phyloP scores from a whole-genome alignment of 1,140 invertebrate genomes.

The Episyrphus balteatus region DNA sequence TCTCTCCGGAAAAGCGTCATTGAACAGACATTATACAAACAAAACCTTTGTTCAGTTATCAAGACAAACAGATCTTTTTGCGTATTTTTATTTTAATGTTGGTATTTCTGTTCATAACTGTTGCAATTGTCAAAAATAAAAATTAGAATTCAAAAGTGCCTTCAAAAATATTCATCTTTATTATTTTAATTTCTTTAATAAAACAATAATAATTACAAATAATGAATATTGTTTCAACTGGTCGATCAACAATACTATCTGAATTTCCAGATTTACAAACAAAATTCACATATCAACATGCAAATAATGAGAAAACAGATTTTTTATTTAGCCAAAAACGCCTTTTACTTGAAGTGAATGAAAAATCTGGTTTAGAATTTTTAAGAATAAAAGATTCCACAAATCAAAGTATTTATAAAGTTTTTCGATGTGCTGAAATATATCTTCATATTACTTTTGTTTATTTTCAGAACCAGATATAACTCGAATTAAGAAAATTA shows the following conservation, averaged over 20 bases:
- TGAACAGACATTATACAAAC: too few species aligned
- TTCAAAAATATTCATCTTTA: too few species aligned
- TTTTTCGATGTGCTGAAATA: background rate
- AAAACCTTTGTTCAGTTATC: too few species aligned
- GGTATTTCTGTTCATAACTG: too few species aligned
- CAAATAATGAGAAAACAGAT: constrained; percentile 21
- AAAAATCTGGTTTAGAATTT: constrained; percentile 25
- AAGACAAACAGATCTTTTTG: too few species aligned
- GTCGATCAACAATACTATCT: constrained; percentile 24
- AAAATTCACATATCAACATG: constrained; percentile 21
- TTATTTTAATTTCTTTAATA: too few species aligned
- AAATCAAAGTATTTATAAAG: background rate
- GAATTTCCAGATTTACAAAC: constrained; percentile 30
- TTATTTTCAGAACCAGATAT: constrained; percentile 16
- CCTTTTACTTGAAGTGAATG: constrained; percentile 29
- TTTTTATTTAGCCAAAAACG: constrained; percentile 26
- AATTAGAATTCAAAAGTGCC: too few species aligned
- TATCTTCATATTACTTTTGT: background rate
- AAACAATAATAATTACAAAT: background rate
- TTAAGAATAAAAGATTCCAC: constrained; percentile 25
- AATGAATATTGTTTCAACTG: constrained; percentile 30
- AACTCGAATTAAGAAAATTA: constrained; percentile 28
- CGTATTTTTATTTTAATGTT: too few species aligned
- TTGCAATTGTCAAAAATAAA: too few species aligned
- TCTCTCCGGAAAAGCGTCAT: too few species aligned